A percentile compares a stretch with the other conserved stretches of the same genome.
These are phyloP conservation scores for Crotalus viridis DNA, from an alignment of 2,113 vertebrate genomes.

Conservation along the genomic window DNA sequence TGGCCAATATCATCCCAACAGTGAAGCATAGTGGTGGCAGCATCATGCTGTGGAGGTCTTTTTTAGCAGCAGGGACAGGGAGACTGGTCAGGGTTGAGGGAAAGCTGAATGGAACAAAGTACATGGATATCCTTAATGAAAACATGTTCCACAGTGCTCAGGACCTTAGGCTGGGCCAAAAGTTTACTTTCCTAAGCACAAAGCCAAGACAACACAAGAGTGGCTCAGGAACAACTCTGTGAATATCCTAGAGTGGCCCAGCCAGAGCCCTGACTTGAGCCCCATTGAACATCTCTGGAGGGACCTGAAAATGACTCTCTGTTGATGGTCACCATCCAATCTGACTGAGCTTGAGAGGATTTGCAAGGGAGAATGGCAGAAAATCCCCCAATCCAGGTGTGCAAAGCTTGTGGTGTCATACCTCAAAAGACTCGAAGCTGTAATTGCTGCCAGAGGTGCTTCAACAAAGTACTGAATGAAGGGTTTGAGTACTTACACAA, in stretches of 20 bases:
- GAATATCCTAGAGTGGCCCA: no score
- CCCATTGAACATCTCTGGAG: no score
- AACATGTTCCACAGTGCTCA: neutral
- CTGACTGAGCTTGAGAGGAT: no score
- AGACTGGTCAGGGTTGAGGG: neutral
- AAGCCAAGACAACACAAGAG: neutral
- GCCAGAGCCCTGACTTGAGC: no score
- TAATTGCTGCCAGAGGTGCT: neutral
- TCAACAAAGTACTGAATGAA: neutral
- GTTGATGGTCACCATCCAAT: no score
- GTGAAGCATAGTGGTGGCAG: neutral
- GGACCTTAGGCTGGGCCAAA: neutral
- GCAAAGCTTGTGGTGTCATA: neutral
- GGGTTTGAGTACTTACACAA: neutral
- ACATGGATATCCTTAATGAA: neutral
- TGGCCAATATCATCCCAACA: neutral
- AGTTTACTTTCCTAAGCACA: neutral
- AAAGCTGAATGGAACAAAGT: neutral
- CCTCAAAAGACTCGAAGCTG: neutral
- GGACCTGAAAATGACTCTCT: no score
- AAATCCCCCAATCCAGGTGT: neutral
- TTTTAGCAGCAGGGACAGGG: neutral
- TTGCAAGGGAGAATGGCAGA: no score
- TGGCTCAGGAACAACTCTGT: no score
- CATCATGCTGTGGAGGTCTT: neutral